Percentiles rank a stretch among this genome's conserved stretches.
Conservation (phyloP, 1,140 invertebrate genomes). For the Lepidotrigona ventralis region DNA sequence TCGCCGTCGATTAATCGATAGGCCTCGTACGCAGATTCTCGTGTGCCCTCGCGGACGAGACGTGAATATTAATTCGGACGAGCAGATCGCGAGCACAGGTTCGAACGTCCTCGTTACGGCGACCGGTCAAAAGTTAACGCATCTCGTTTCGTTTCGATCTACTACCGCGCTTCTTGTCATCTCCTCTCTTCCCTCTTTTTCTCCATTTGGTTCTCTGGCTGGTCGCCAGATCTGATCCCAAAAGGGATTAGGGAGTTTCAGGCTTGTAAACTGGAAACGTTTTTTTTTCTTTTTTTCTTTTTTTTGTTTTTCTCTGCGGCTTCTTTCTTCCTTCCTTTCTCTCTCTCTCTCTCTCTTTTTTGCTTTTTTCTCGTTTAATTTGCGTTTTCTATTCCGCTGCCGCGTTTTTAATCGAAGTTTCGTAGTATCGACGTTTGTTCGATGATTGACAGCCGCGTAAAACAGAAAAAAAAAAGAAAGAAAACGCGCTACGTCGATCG, state of each 20-base stretch:
- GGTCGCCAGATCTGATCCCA: neutral
- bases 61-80: conserved; percentile 36
- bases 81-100: too few species aligned
- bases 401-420: conserved; percentile 7
- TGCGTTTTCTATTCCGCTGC: neutral
- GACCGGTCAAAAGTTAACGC: conserved; percentile 9
- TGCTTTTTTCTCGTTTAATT: neutral
- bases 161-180: neutral
- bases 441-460: neutral
- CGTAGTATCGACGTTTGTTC: conserved; percentile 1
- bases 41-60: conserved; percentile 20
- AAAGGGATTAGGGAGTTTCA: conserved; percentile 1
- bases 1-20: conserved; percentile 50
- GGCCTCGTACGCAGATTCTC: conserved; percentile 23
- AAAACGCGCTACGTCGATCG: neutral
- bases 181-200: neutral
- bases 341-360: too few species aligned
- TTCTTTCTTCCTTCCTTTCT: neutral
- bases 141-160: neutral
- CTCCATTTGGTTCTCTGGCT: neutral
- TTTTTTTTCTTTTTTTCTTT: neutral
- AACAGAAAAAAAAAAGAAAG: neutral
- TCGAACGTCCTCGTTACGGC: neutral
- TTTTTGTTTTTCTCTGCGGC: neutral
- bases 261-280: neutral